Evolutionary conservation across 2,888 invertebrate genomes (phyloP).

Genomic region (Apeira syringaria): DNA sequence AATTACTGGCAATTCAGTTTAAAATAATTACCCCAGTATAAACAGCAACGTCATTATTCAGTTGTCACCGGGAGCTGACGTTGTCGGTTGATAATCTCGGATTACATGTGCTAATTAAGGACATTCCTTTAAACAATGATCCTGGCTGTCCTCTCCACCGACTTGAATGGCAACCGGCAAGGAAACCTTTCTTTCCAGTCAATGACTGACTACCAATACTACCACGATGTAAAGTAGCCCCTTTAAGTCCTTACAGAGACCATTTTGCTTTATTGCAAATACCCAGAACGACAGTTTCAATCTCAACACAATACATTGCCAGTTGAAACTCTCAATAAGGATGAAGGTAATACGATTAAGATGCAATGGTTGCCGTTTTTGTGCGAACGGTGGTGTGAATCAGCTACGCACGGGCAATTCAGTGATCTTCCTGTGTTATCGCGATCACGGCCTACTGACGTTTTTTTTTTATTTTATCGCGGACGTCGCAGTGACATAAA

Average conservation of each 20-base stretch:
- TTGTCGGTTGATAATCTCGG: conserved; percentile 68
- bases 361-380: conserved; percentile 34
- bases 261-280: conserved; percentile 59
- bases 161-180: conserved; percentile 59
- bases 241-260: conserved; percentile 64
- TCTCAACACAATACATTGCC: conserved; percentile 36
- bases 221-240: conserved; percentile 59
- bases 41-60: conserved; percentile 68
- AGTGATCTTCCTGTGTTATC: conserved; percentile 75
- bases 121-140: conserved; percentile 72
- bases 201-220: conserved; percentile 71
- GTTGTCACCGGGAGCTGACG: conserved; percentile 61
- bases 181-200: conserved; percentile 59
- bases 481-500: conserved; percentile 74
- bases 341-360: background rate
- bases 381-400: conserved; percentile 32
- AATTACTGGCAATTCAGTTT: conserved; percentile 33
- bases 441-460: conserved; percentile 73
- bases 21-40: conserved; percentile 46
- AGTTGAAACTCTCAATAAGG: conserved; percentile 6
- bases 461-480: conserved; percentile 81
- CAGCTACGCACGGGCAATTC: conserved; percentile 57
- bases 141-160: conserved; percentile 58
- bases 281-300: conserved; percentile 9
- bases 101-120: conserved; percentile 79